Base-by-base conservation (phyloP, 2,797 vertebrate genomes). In the Poeciliopsis presidionis region DNA sequence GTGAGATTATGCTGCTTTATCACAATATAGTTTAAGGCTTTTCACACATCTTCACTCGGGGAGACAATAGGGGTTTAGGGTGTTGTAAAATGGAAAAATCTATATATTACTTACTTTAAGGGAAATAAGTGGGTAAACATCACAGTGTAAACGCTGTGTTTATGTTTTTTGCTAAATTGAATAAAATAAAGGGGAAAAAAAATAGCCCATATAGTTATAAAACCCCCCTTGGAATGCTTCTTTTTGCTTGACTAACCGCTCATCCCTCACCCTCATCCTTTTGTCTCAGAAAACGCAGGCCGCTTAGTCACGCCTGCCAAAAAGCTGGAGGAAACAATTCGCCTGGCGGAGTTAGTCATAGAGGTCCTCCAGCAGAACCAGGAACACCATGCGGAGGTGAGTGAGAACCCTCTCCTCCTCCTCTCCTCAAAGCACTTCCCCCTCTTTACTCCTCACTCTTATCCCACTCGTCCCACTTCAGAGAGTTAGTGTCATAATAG, bases 301-400 rank as follows among this genome's bases (percentile, higher is more conserved):
- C 97, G 97, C 90, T 97, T 99, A 97, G 97, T 98, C 96, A 99
- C 98, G 84, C 98, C 98, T 94, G 98, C 97, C 96, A 99, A 99
- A 98, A 99, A 98, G 94, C 97, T 99, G 91, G 98, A 99, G 96
- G 98, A 99, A 83, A 98, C 97, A 94, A 99, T 99, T 94, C 98
- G 97, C 84, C 97, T 99, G 94, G 98, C 98, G 89, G 98, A 99
- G 93, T 91, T 99, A 96, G 98, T 99, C 94, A 99, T 99, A 93
- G 98, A 99, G 95, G 98, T 99, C 92, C 98, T 99, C 76, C 98
- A 99, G 92, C 98, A 99, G 94, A 99, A 99, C 16, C 98, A 99
- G 95, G 98, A 99, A 87, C 98, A 99, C 89, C 98, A 99, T 0
- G 98, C 98, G 33, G 98, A 99, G 98, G 98, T 99, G 97, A 99